phyloP scores from a whole-genome alignment of 2,113 vertebrate genomes.

The Gymnorhina tibicen region DNA sequence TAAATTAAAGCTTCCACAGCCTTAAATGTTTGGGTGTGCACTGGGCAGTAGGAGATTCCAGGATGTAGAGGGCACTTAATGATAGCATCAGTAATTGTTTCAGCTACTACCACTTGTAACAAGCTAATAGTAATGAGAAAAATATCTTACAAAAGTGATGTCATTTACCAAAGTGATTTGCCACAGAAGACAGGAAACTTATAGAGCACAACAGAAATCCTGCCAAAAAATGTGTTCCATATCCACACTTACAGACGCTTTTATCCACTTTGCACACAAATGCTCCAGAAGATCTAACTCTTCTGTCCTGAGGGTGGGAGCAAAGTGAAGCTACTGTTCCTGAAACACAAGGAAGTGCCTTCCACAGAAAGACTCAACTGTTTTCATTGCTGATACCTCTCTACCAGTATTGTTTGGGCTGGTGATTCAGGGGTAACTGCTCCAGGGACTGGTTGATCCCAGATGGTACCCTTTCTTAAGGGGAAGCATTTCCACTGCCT shows the following conservation, averaged over 20 bases:
- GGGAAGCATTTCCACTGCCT: neutral
- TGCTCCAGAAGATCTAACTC: neutral
- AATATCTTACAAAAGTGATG: neutral
- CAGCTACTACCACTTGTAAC: neutral
- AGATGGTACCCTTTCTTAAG: neutral
- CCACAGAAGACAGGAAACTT: neutral
- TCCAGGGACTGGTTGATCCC: neutral
- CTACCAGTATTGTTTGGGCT: neutral
- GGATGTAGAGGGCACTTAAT: neutral
- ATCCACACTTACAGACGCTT: neutral
- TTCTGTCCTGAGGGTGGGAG: neutral
- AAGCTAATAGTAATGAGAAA: neutral
- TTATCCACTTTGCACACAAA: neutral
- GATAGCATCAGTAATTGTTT: neutral
- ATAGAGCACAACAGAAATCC: neutral
- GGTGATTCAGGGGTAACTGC: neutral
- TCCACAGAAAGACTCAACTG: neutral
- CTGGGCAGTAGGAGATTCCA: neutral
- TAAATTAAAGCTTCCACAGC: neutral
- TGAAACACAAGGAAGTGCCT: neutral
- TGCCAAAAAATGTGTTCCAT: neutral
- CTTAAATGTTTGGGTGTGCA: neutral
- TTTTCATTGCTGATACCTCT: neutral
- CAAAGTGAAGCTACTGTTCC: neutral
- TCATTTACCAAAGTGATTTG: neutral